Evolutionary conservation across 2,888 invertebrate genomes (phyloP).

Genomic region (Drosophila lutescens): DNA sequence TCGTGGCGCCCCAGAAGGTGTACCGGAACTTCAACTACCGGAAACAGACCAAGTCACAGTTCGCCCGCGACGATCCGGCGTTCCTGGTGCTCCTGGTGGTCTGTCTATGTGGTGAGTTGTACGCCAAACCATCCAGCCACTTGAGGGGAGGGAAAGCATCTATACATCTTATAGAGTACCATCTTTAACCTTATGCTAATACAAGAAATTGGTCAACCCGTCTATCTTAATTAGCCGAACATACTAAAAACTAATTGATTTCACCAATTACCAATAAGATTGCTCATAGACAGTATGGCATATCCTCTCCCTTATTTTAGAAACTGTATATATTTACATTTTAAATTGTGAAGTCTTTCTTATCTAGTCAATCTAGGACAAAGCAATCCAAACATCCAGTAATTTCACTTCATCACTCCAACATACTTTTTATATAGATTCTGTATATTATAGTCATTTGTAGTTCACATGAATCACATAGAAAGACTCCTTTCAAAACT

Average conservation of each 20-base stretch:
- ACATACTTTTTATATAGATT: too few species aligned
- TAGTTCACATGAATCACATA: background rate
- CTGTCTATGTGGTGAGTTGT: slow-evolving; percentile 89
- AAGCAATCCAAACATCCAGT: too few species aligned
- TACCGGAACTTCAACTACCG: slow-evolving; percentile 98
- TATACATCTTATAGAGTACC: background rate
- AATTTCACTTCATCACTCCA: too few species aligned
- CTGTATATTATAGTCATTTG: too few species aligned
- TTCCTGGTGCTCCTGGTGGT: slow-evolving; percentile 95
- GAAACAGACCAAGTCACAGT: slow-evolving; percentile 99
- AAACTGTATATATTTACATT: too few species aligned
- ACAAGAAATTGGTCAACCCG: background rate
- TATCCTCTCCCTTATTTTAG: too few species aligned
- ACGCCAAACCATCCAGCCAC: background rate
- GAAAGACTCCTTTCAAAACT: background rate
- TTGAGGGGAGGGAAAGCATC: background rate
- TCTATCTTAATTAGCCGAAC: background rate
- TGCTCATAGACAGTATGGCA: too few species aligned
- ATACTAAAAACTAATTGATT: background rate
- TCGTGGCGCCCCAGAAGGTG: slow-evolving; percentile 97
- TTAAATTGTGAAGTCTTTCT: too few species aligned
- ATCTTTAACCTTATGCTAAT: background rate
- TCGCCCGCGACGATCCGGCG: slow-evolving; percentile 99
- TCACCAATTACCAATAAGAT: slow-evolving; percentile 13
- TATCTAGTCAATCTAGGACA: too few species aligned